Base-by-base conservation (phyloP, 2,113 vertebrate species). In the Glareola pratincola region DNA sequence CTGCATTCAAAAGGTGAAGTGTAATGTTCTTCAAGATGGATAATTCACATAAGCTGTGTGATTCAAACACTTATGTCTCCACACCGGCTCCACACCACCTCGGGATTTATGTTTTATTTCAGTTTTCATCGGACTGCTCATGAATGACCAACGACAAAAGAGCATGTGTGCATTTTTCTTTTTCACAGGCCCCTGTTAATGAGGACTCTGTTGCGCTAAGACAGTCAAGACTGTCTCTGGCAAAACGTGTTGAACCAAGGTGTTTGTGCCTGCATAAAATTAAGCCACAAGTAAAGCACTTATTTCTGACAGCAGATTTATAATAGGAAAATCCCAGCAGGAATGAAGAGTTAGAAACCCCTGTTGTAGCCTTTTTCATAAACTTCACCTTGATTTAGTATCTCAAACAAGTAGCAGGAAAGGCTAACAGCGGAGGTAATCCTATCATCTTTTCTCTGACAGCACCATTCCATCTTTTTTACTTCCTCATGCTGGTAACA, bases 241-340 rank as follows among this genome's bases (percentile, higher is more conserved):
- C 86, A 91, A 74, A 97, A 94, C 0, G 96, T 98, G 97, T 98
- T 98, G 98, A 98, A 90, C 90, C 92, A 97, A 98, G 98, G 98
- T 98, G 97, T 98, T 98, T 97, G 97, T 69, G 97, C 92, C 98
- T 98, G 98, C 94, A 96, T 94, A 98, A 98, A 98, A 98, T 98
- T 98, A 98, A 98, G 95, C 97, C 96, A 94, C 97, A 97, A 98
- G 97, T 95, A 98, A 96, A 98, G 98, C 97, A 98, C 97, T 98
- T 96, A 98, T 84, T 98, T 98, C 95, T 98, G 98, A 98, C 98
- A 98, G 98, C 96, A 98, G 98, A 98, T 98, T 98, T 98, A 98
- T 98, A 98, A 98, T 97, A 98, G 97, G 96, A 98, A 98, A 98
- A 98, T 98, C 98, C 71, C 99, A 97, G 98, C 98, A 98, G 98